Conservation (phyloP, 2,797 vertebrate genomes). For the Pipistrellus kuhlii region DNA sequence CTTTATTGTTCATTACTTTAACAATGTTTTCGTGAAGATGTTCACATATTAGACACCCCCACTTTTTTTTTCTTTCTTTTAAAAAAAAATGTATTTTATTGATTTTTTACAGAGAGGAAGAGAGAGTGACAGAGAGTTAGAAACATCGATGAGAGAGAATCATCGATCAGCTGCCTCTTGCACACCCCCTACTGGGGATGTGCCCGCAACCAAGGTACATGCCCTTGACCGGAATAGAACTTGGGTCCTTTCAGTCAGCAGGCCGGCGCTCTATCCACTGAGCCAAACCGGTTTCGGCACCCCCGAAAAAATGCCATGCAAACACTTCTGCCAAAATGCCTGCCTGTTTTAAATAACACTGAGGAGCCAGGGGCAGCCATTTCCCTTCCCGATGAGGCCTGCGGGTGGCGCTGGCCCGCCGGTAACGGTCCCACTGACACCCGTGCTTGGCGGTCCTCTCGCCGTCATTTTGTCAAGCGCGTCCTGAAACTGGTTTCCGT, state of each 20-base stretch:
- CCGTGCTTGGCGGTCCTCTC: conserved; percentile 95
- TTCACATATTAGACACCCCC: conserved; percentile 26
- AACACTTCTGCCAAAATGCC: conserved; percentile 23
- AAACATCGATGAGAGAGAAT: too few relatives aligned
- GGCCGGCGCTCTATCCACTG: too few relatives aligned
- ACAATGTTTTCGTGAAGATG: conserved; percentile 12
- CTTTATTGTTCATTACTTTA: conserved; percentile 73
- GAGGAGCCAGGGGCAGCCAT: conserved; percentile 90
- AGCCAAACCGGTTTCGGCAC: not conserved
- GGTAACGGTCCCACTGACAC: conserved; percentile 95
- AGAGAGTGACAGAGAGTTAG: too few relatives aligned
- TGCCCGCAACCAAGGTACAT: too few relatives aligned
- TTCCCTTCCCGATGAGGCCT: conserved; percentile 94
- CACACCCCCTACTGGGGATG: too few relatives aligned
- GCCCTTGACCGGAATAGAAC: too few relatives aligned
- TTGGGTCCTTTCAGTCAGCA: too few relatives aligned
- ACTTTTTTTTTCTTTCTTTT: too few relatives aligned
- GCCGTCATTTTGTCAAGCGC: conserved; percentile 93
- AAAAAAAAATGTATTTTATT: too few relatives aligned
- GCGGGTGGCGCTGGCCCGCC: conserved; percentile 94
- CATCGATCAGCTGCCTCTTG: too few relatives aligned
- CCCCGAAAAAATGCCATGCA: too few relatives aligned
- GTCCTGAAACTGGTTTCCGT: conserved; percentile 93
- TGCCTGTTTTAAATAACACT: conserved; percentile 89
- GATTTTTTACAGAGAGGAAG: too few relatives aligned